phyloP scores from a whole-genome alignment of 2,113 vertebrate genomes.

The Lepus europaeus region DNA sequence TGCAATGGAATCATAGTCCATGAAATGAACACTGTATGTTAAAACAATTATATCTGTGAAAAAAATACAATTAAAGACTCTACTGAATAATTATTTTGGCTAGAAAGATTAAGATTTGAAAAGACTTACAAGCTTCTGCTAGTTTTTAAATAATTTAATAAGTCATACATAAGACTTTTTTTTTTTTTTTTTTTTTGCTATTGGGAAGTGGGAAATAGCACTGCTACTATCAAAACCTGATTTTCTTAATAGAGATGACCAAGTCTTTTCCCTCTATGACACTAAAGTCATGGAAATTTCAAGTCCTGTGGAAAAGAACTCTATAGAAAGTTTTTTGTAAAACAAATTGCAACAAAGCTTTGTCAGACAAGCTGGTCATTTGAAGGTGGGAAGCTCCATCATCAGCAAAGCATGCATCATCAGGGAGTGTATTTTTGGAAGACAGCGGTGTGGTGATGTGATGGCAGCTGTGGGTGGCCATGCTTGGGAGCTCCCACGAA shows the following conservation, averaged over 20 bases:
- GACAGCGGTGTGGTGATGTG: slow-evolving; percentile 60
- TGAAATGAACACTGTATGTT: neutral
- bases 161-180: neutral
- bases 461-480: slow-evolving; percentile 80
- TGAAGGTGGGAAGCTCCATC: neutral
- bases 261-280: neutral
- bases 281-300: neutral
- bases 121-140: neutral
- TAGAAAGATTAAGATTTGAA: slow-evolving; percentile 33
- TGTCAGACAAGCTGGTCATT: neutral
- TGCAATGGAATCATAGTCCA: neutral
- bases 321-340: neutral
- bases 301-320: neutral
- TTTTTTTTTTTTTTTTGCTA: neutral
- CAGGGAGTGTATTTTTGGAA: neutral
- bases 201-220: neutral
- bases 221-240: neutral
- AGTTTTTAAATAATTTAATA: slow-evolving; percentile 25
- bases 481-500: slow-evolving; percentile 83
- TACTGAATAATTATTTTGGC: slow-evolving; percentile 6
- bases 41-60: neutral
- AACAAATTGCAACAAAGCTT: neutral
- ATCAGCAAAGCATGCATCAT: neutral
- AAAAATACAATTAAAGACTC: neutral
- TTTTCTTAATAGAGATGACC: neutral